Evolutionary conservation across 2,797 vertebrate genomes (phyloP).

Genomic region (Xenopus petersii): DNA sequence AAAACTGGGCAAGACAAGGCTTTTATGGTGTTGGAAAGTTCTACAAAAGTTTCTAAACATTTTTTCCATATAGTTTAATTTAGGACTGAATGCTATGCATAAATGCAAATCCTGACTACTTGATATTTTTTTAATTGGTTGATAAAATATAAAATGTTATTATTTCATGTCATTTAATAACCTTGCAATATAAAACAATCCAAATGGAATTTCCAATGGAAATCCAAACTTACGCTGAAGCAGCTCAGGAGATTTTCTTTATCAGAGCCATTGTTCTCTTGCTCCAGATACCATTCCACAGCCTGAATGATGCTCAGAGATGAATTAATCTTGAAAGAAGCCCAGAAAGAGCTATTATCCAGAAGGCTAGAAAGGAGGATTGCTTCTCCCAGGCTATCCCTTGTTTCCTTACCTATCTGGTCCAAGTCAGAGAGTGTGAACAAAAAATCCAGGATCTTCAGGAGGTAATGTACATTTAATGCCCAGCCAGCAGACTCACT

Average conservation of each 20-base stretch:
- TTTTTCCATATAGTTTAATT: too few species aligned
- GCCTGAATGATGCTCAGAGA: conserved; percentile 75
- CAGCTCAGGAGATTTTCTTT: conserved; percentile 85
- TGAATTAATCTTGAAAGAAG: conserved; percentile 69
- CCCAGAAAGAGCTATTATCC: conserved; percentile 83
- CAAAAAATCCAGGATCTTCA: conserved; percentile 78
- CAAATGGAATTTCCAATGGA: not conserved
- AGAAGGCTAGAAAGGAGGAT: conserved; percentile 86
- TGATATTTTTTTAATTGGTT: too few species aligned
- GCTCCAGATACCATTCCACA: conserved; percentile 74
- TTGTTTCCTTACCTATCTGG: conserved; percentile 73
- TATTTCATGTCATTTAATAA: too few species aligned
- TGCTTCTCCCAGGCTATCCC: conserved; percentile 76
- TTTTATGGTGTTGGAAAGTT: too few species aligned
- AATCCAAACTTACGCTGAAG: conserved; percentile 77
- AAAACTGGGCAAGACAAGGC: too few species aligned
- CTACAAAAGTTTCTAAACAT: too few species aligned
- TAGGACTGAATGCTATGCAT: too few species aligned
- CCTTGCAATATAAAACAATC: too few species aligned
- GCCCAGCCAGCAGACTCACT: conserved; percentile 71
- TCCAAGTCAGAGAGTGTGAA: conserved; percentile 75
- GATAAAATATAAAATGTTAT: too few species aligned
- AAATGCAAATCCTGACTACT: too few species aligned
- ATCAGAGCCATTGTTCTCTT: conserved; percentile 65
- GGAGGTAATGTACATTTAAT: conserved; percentile 71